Base-by-base conservation (phyloP, 1,140 invertebrate species). In the Hycleus phaleratus region DNA sequence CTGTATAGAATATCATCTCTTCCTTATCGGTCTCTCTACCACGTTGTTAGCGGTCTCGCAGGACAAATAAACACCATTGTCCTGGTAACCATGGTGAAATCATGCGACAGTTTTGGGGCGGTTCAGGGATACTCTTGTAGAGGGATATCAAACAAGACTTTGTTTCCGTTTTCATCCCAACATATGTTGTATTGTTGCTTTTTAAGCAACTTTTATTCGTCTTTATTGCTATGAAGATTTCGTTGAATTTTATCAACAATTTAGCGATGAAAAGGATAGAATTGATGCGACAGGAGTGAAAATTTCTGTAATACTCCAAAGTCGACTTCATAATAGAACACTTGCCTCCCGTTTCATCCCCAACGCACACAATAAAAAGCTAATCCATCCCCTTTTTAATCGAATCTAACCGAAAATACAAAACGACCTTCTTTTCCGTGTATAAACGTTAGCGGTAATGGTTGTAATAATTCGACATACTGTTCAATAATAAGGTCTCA, bases 51-150 rank as follows among this genome's bases (percentile, higher is more conserved):
- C 66, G 71, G 68, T 72, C 72, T 71, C 72, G 57, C 68, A 71
- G 72, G 72, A 73, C 71, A 72, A 73, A 73, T 73, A 73, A 73
- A 73, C 72, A 73, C 70, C 71, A 73, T 73, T 73, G 72, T 73
- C 66, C 69, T 61, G 63, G 72, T 73, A 72, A 72, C 72, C 72
- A 73, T 73, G 72, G 72, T 68, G 72, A 73, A 73, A 72, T 71
- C 71, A 67, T 68, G 68, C 68, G 70, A 69, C 68, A 68, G 67
- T 32, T 69, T 68, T 63, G 61, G 61, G 69, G 61, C 68, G 61
- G 62, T 65, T 65, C 59, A 56, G 65, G 60, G 60, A 67, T 49
- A 56, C 56, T 60, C 60, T 59, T 53, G 51, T 53, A 45, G 32
- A 32, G 32, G 7, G 32, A 32, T 32, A 32, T 2, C 18, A 18